Evolutionary conservation across 2,888 invertebrate species (phyloP).

Genomic region (Calliphora vomitoria): DNA sequence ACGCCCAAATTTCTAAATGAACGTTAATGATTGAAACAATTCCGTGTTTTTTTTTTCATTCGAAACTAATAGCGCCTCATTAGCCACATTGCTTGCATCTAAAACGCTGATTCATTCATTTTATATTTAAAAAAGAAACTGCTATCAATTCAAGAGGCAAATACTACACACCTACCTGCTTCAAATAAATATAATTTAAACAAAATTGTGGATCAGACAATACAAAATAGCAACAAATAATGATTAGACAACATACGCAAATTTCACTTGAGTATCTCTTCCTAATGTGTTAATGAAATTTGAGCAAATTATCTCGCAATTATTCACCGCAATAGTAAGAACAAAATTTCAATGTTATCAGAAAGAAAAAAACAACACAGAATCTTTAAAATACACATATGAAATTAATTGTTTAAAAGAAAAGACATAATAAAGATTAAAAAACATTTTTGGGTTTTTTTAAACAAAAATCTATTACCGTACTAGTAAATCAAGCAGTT

Average conservation of each 20-base stretch:
- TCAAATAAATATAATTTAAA: neutral
- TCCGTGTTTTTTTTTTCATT: no score
- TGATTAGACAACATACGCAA: neutral
- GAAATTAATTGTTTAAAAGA: neutral
- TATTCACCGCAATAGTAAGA: no score
- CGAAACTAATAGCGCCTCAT: neutral
- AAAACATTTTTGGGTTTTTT: no score
- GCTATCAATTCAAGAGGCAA: neutral
- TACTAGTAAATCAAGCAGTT: no score
- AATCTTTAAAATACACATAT: no score
- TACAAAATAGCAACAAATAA: neutral
- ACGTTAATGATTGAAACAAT: no score
- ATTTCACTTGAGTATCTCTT: neutral
- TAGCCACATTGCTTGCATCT: neutral
- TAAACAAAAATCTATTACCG: no score
- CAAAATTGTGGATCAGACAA: neutral
- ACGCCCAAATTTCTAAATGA: no score
- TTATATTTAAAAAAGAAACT: neutral
- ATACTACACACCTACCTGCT: neutral
- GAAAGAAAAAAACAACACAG: no score
- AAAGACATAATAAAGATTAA: neutral
- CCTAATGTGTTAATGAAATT: no score
- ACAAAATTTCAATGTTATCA: no score
- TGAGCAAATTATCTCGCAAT: no score
- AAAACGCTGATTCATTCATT: constrained; percentile 6